Evolutionary conservation across 2,113 vertebrate species (phyloP).

Genomic region (Charadrius vociferus): DNA sequence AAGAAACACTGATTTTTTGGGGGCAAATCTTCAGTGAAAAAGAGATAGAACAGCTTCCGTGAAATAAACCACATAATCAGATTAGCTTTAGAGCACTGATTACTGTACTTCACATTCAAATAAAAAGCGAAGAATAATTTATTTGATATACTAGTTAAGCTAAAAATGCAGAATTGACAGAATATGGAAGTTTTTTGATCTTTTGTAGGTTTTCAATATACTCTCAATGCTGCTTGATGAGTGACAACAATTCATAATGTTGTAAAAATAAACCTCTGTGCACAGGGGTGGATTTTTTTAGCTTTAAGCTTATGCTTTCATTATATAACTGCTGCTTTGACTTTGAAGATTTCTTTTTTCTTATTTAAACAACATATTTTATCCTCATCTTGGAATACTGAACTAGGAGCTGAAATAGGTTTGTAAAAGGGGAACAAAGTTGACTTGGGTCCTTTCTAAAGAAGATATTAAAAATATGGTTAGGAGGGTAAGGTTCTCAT

Average conservation of each 20-base stretch:
- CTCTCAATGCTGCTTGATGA: constrained; percentile 19
- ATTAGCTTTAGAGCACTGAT: constrained; percentile 61
- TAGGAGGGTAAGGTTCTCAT: not conserved
- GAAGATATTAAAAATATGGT: not conserved
- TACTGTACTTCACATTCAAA: constrained; percentile 40
- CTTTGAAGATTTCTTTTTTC: constrained; percentile 17
- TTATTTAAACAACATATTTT: constrained; percentile 26
- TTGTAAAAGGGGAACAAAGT: not conserved
- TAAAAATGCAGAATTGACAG: constrained; percentile 54
- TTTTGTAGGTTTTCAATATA: constrained; percentile 47
- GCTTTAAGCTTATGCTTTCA: not conserved
- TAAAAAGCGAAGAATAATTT: constrained; percentile 16
- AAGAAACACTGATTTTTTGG: not conserved
- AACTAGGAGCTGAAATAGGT: not conserved
- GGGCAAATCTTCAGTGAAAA: not conserved
- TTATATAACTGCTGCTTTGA: constrained; percentile 23
- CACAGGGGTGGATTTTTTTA: not conserved
- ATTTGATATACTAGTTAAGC: constrained; percentile 34
- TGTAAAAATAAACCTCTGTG: constrained; percentile 46
- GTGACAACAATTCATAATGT: constrained; percentile 7
- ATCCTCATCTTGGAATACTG: not conserved
- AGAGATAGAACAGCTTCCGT: not conserved
- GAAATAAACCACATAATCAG: constrained; percentile 53
- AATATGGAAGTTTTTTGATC: constrained; percentile 61
- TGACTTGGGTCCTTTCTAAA: not conserved